phyloP scores from a whole-genome alignment of 2,797 vertebrate genomes.

The Scyliorhinus canicula region DNA sequence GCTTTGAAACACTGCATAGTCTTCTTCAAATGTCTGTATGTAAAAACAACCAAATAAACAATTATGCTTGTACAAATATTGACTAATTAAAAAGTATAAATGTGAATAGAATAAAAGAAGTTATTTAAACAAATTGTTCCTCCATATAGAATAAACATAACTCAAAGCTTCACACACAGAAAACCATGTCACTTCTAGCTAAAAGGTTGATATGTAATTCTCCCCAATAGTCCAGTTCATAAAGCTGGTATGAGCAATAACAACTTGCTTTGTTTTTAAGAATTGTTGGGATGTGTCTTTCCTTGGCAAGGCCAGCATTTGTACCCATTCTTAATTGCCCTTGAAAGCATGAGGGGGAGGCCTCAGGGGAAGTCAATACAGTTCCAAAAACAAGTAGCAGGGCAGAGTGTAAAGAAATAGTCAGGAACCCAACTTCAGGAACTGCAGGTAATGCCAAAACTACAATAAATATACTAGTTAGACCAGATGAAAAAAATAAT shows the following conservation, averaged over 20 bases:
- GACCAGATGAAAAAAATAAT: too few relatives aligned
- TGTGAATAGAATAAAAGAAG: neutral
- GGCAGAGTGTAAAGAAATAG: too few relatives aligned
- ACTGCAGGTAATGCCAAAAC: too few relatives aligned
- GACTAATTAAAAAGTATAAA: neutral
- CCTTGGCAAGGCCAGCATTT: neutral
- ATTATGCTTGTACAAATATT: neutral
- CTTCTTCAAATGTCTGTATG: conserved; percentile 54
- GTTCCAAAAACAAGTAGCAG: too few relatives aligned
- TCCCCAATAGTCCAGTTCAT: neutral
- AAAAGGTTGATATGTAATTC: neutral
- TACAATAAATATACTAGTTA: too few relatives aligned
- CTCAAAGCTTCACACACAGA: neutral
- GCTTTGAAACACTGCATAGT: conserved; percentile 57
- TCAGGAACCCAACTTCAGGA: too few relatives aligned
- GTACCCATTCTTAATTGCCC: neutral
- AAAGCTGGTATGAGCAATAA: neutral
- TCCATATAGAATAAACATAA: neutral
- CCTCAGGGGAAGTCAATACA: too few relatives aligned
- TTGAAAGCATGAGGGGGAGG: too few relatives aligned
- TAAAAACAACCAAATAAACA: conserved; percentile 14
- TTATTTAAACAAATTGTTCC: neutral
- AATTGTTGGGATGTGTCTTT: neutral
- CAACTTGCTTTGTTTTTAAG: neutral
- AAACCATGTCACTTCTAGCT: neutral